A percentile compares a stretch with the other conserved stretches of the same genome.
Conservation (phyloP, 2,113 vertebrate genomes). For the Trinectes maculatus region DNA sequence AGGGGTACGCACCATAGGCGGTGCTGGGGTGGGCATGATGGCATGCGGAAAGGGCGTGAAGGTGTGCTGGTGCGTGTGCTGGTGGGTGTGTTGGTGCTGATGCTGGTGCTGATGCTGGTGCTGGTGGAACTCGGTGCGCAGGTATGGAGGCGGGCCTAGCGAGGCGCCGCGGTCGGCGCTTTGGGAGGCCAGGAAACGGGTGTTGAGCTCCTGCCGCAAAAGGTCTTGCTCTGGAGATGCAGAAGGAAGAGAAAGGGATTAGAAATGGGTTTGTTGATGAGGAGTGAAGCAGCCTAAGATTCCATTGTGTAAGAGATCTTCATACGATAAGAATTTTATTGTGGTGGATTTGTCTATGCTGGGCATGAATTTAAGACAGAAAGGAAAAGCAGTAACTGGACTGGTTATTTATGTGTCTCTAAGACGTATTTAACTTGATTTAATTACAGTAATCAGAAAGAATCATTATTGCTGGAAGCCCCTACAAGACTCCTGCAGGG, state of each 20-base stretch:
- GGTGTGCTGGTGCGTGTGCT: slow-evolving; percentile 99
- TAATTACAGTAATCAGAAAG: neutral
- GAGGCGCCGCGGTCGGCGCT: slow-evolving; percentile 95
- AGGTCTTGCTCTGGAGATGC: slow-evolving; percentile 91
- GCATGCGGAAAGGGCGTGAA: slow-evolving; percentile 98
- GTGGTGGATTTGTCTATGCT: neutral
- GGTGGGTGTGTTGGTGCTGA: slow-evolving; percentile 94
- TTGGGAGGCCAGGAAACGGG: slow-evolving; percentile 96
- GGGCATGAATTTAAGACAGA: neutral
- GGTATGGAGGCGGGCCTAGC: slow-evolving; percentile 94
- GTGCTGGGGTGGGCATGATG: slow-evolving; percentile 99
- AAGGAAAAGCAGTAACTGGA: too few relatives aligned
- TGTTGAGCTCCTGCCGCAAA: slow-evolving; percentile 97
- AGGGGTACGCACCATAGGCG: slow-evolving; percentile 99
- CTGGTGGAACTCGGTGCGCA: slow-evolving; percentile 98
- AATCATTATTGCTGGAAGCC: neutral
- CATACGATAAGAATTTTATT: neutral
- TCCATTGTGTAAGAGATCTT: neutral
- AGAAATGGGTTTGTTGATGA: neutral
- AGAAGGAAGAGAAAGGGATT: neutral
- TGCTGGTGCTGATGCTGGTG: slow-evolving; percentile 95
- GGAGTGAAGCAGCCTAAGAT: neutral
- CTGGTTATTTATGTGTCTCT: too few relatives aligned
- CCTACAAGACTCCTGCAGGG: neutral
- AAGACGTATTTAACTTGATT: neutral